These are phyloP conservation scores for Dromiciops gliroides DNA, from an alignment of 2,113 vertebrate genomes.

Conservation along the genomic window DNA sequence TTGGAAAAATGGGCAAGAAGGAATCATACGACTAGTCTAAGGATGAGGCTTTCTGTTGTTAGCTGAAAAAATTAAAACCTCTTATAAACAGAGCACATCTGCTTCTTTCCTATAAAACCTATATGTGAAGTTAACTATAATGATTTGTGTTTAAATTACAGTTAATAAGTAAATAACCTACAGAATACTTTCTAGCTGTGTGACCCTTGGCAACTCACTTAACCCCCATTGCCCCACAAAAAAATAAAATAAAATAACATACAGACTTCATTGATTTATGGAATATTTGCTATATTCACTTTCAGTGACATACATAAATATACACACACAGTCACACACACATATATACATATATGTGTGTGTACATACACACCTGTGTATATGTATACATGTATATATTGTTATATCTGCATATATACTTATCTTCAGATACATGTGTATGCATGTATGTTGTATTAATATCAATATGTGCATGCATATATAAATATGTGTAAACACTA, in stretches of 20 bases:
- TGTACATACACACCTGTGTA: no score
- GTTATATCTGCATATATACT: no score
- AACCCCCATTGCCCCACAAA: no score
- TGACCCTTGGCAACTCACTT: no score
- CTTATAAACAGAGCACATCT: neutral
- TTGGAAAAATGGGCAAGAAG: neutral
- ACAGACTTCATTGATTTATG: conserved; percentile 10
- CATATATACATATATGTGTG: neutral
- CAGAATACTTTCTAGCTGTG: no score
- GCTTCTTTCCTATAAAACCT: neutral
- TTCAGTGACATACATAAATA: neutral
- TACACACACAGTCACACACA: neutral
- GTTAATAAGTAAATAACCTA: conserved; percentile 30
- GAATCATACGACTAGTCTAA: neutral
- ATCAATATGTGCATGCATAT: no score
- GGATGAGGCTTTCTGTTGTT: neutral
- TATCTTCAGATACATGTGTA: no score
- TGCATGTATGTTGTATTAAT: no score
- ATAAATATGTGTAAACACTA: no score
- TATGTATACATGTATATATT: no score
- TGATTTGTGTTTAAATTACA: conserved; percentile 19
- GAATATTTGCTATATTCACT: conserved; percentile 29
- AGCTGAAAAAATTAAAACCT: neutral
- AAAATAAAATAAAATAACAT: no score
- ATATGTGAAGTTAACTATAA: conserved; percentile 32